Conservation (phyloP, 2,797 vertebrate genomes). For the Peromyscus melanophrys region DNA sequence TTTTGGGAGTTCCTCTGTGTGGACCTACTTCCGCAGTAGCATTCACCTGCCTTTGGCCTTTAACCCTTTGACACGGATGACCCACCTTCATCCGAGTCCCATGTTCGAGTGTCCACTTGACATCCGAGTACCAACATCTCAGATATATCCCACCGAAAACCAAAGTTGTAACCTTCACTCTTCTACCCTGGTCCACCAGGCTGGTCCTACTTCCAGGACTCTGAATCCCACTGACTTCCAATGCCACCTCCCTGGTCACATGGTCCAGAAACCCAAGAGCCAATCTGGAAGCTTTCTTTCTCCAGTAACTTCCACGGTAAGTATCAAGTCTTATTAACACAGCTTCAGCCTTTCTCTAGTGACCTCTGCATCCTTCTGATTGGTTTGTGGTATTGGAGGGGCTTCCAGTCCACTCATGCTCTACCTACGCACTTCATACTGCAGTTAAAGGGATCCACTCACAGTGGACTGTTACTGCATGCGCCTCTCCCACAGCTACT, state of each 20-base stretch:
- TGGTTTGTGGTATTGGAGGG: neutral
- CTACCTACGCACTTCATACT: neutral
- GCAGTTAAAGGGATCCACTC: neutral
- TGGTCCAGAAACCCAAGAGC: neutral
- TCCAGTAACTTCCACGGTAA: neutral
- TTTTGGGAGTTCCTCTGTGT: neutral
- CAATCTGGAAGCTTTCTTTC: neutral
- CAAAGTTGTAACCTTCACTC: neutral
- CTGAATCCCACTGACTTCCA: neutral
- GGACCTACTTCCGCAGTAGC: neutral
- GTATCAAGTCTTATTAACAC: neutral
- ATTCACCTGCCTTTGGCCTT: neutral
- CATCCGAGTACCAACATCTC: neutral
- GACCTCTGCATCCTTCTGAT: neutral
- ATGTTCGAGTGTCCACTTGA: neutral
- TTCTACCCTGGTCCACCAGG: neutral
- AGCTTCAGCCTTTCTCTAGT: fast-evolving
- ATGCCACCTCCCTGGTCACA: neutral
- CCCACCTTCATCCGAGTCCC: neutral
- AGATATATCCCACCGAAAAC: neutral
- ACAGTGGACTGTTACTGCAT: neutral
- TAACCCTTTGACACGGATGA: neutral
- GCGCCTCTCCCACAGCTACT: neutral
- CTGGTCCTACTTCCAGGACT: neutral
- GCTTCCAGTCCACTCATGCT: neutral